Base-by-base conservation (phyloP, 2,888 invertebrate species). In the Melieria picta region DNA sequence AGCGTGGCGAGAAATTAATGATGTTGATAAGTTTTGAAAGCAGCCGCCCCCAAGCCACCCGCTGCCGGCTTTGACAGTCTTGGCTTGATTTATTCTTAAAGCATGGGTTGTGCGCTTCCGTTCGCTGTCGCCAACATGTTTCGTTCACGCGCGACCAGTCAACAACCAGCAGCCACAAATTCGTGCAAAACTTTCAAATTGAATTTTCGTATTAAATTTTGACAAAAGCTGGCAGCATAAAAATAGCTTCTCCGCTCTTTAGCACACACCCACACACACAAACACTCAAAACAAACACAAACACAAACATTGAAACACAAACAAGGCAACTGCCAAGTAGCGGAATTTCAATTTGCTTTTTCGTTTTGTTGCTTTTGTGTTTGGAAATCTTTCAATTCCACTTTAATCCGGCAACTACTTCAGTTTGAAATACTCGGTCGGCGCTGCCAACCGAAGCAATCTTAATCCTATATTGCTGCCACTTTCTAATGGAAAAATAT, bases 321-420 rank as follows among this genome's bases (percentile, higher is more conserved):
- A 55, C 64, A 65, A 11, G 16, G 64, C 64, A 55, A 16, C 43
- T 65, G 52, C 13, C 55, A 65, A 9, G 55, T 55, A 52, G 64
- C 52, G 64, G 5, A n/a, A 55, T 55, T 43, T 42, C 52, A 6
- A 43, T 5, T 7, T n/a, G 43, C 30, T 30, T 13, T 30, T 30
- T 30, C 30, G 30, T 30, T 30, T 30, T 30, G 30, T 30, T 30
- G 30, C 30, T 30, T 30, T 61, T 13, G 7, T 43, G 43, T 5
- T 45, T 9, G 13, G 56, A 56, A 60, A 30, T 68, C 60, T 58
- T 72, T 65, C 65, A 62, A 69, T 72, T 72, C 56, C 61, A 65
- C 56, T 65, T 69, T 72, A 72, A 72, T 72, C 61, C 72, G 5
- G 13, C 16, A 30, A 68, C 56, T 61, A 58, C 68, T 72, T 61